Percentiles rank a stretch among this genome's conserved stretches.
phyloP scores from a whole-genome alignment of 2,797 vertebrate genomes.

The Poecilia picta region DNA sequence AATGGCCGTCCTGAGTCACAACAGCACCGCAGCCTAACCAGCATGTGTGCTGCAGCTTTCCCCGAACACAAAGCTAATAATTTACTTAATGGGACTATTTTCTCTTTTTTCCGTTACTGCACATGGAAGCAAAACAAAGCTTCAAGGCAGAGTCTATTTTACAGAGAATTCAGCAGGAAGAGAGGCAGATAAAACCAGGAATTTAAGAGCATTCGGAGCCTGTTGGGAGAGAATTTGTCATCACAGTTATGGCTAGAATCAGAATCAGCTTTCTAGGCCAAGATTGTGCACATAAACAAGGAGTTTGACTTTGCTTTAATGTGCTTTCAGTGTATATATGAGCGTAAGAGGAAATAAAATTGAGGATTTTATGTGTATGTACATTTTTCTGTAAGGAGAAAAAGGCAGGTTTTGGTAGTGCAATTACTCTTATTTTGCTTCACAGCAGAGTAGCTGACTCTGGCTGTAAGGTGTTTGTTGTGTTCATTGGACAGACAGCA shows the following conservation, averaged over 20 bases:
- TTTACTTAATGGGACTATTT: slow-evolving; percentile 52
- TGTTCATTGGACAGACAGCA: not conserved
- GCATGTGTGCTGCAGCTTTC: slow-evolving; percentile 3
- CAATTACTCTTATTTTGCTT: not conserved
- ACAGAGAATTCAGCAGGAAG: slow-evolving; percentile 20
- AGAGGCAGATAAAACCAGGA: slow-evolving; percentile 11
- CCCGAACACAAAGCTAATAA: slow-evolving; percentile 50
- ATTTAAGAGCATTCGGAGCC: slow-evolving; percentile 17
- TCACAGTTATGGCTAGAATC: not conserved
- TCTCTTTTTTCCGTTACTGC: slow-evolving; percentile 56
- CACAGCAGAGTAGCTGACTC: not conserved
- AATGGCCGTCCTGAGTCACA: not conserved
- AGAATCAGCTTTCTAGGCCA: not conserved
- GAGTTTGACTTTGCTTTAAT: not conserved
- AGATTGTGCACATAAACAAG: not conserved
- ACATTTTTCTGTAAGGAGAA: not conserved
- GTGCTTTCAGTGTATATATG: not conserved
- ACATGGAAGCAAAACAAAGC: slow-evolving; percentile 36
- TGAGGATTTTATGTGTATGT: not conserved
- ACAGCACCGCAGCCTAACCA: not conserved
- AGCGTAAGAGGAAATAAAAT: not conserved
- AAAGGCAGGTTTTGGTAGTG: not conserved
- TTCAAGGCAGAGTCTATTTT: slow-evolving; percentile 30
- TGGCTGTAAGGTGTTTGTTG: not conserved
- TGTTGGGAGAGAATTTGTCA: not conserved